A percentile compares a stretch with the other conserved stretches of the same genome.
Conservation (phyloP, 2,888 invertebrate species). For the Diabrotica balteata region DNA sequence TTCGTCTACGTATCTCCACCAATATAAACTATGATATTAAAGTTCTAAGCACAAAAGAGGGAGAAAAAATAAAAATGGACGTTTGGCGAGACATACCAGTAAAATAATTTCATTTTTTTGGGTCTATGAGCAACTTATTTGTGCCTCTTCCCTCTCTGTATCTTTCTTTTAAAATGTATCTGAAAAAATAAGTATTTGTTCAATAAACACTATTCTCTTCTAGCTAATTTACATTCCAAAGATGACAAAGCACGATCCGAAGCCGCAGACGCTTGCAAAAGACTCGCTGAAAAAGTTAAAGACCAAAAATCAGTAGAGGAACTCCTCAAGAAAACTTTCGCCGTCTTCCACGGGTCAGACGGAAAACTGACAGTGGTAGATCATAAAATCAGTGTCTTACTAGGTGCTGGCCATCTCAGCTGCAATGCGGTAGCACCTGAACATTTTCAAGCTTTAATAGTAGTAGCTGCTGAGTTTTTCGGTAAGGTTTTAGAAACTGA, state of each 20-base stretch:
- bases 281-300: constrained; percentile 76
- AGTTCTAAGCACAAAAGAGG: too few species aligned
- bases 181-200: constrained; percentile 1
- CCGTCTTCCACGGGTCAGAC: constrained; percentile 84
- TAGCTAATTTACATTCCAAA: constrained; percentile 84
- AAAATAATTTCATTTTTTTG: too few species aligned
- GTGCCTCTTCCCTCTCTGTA: too few species aligned
- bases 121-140: too few species aligned
- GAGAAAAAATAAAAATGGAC: too few species aligned
- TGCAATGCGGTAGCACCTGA: constrained; percentile 71
- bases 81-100: too few species aligned
- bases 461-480: constrained; percentile 71
- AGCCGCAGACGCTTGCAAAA: constrained; percentile 75
- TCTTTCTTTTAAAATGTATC: too few species aligned
- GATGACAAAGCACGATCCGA: constrained; percentile 79
- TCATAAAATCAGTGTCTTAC: constrained; percentile 86
- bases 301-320: constrained; percentile 71
- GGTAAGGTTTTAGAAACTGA: constrained; percentile 83
- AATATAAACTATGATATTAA: too few species aligned
- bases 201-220: constrained; percentile 27
- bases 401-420: constrained; percentile 79
- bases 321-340: constrained; percentile 76
- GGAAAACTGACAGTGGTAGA: constrained; percentile 90
- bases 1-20: too few species aligned
- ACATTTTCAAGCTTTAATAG: constrained; percentile 66